phyloP scores from a whole-genome alignment of 2,888 invertebrate species.

The Tribolium freemani region DNA sequence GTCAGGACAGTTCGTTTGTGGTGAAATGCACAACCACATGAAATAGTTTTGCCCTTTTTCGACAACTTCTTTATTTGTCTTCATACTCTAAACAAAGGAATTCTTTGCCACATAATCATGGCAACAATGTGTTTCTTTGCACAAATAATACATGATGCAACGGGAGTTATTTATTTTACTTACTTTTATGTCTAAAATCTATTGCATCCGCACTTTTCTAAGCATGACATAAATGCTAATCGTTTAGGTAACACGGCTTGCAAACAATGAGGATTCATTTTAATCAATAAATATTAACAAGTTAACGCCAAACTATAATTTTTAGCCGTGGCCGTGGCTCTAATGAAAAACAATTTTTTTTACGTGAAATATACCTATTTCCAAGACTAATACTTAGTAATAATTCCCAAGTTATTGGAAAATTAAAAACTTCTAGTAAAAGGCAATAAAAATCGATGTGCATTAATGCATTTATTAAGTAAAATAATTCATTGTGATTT shows the following conservation, averaged over 20 bases:
- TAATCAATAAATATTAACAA: background rate
- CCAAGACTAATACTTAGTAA: too few relatives aligned
- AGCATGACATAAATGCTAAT: background rate
- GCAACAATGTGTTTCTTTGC: background rate
- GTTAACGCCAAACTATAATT: too few relatives aligned
- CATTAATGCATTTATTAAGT: too few relatives aligned
- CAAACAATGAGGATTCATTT: background rate
- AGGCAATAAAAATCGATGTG: too few relatives aligned
- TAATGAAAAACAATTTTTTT: too few relatives aligned
- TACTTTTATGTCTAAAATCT: background rate
- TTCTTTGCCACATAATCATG: constrained; percentile 3
- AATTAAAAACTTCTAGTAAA: too few relatives aligned
- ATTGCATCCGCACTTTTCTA: background rate
- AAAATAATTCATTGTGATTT: too few relatives aligned
- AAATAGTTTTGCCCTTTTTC: constrained; percentile 26
- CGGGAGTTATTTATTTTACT: background rate
- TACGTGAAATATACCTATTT: too few relatives aligned
- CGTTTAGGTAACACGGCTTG: background rate
- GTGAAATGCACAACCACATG: constrained; percentile 12
- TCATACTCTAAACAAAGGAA: constrained; percentile 18
- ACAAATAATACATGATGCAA: background rate
- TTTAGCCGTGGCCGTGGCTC: too few relatives aligned
- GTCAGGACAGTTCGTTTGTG: constrained; percentile 38
- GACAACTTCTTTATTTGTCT: constrained; percentile 18
- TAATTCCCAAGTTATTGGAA: too few relatives aligned